These are phyloP conservation scores for Lepeophtheirus nordmannii DNA, from an alignment of 2,888 invertebrate species.

Conservation along the genomic window DNA sequence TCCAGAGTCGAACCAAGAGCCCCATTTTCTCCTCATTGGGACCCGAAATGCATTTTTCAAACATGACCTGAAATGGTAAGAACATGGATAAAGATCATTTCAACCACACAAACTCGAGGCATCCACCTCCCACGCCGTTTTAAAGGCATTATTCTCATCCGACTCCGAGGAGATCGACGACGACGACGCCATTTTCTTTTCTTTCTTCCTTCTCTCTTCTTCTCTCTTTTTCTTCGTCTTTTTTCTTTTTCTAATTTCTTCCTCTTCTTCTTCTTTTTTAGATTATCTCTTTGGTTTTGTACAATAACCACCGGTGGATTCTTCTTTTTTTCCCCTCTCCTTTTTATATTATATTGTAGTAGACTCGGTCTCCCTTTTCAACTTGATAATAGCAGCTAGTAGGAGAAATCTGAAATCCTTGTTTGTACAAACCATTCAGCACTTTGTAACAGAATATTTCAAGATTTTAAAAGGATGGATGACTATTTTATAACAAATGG, in stretches of 20 bases:
- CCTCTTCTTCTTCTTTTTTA: neutral
- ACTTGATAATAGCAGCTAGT: too few relatives aligned
- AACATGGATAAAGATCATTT: neutral
- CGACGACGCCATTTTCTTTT: constrained; percentile 3
- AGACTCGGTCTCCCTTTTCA: too few relatives aligned
- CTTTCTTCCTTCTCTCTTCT: neutral
- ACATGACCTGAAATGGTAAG: neutral
- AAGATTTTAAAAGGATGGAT: too few relatives aligned
- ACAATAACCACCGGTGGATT: too few relatives aligned
- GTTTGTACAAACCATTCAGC: too few relatives aligned
- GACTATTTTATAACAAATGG: too few relatives aligned
- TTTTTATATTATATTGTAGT: too few relatives aligned
- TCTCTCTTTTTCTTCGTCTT: constrained; percentile 2
- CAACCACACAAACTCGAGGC: neutral
- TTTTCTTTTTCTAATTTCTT: neutral
- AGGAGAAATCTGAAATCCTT: too few relatives aligned
- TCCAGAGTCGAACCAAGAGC: neutral
- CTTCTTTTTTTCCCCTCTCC: too few relatives aligned
- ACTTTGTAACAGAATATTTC: too few relatives aligned
- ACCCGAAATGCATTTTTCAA: neutral
- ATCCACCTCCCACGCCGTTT: constrained; percentile 3
- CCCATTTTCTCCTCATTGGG: neutral
- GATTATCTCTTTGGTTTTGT: neutral
- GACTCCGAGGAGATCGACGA: constrained; percentile 7
- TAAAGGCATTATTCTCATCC: constrained; percentile 6